Conservation (phyloP, 2,888 invertebrate genomes). For the Napeogenes sylphis region DNA sequence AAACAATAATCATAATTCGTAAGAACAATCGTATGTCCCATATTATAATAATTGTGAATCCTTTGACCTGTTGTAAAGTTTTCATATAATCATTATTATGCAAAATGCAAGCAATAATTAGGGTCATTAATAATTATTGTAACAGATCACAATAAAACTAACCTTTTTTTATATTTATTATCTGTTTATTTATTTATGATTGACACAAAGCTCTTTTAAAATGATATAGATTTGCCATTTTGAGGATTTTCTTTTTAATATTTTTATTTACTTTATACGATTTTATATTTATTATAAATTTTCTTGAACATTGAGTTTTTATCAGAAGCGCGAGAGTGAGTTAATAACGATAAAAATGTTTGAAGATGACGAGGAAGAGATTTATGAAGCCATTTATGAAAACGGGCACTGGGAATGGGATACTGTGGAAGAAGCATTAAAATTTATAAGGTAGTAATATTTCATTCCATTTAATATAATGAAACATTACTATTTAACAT, state of each 20-base stretch:
- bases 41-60: too few species aligned
- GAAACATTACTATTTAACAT: conserved; percentile 2
- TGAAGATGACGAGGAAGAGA: conserved; percentile 39
- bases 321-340: conserved; percentile 19
- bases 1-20: too few species aligned
- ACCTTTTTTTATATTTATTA: too few species aligned
- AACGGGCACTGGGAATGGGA: conserved; percentile 65
- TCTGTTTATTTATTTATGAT: not conserved
- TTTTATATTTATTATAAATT: not conserved
- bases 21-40: too few species aligned
- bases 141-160: too few species aligned
- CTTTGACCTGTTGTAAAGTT: too few species aligned
- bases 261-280: conserved; percentile 3
- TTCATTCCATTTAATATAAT: conserved; percentile 7
- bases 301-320: not conserved
- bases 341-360: conserved; percentile 16
- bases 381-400: conserved; percentile 36
- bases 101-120: too few species aligned
- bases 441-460: conserved; percentile 40
- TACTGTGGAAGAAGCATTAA: conserved; percentile 36
- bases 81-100: too few species aligned
- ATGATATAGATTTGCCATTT: not conserved
- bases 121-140: too few species aligned
- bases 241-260: conserved; percentile 4
- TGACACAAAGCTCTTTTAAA: conserved; percentile 3